These are phyloP conservation scores for Epirrhoe alternata DNA, from an alignment of 2,888 invertebrate genomes.

Conservation along the genomic window DNA sequence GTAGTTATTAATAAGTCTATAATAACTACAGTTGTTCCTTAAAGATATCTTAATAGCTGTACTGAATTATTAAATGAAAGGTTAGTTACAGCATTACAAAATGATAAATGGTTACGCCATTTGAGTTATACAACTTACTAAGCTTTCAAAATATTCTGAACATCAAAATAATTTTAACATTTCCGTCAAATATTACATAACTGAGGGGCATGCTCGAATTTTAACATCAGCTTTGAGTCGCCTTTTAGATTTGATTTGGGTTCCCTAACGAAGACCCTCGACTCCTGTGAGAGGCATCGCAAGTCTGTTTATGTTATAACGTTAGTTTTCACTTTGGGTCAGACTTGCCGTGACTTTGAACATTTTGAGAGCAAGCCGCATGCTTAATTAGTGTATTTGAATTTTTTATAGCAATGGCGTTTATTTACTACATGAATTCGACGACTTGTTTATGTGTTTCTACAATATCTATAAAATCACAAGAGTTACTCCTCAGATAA, in stretches of 20 bases:
- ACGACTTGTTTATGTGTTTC: too few relatives aligned
- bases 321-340: slow-evolving; percentile 51
- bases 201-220: slow-evolving; percentile 37
- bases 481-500: too few relatives aligned
- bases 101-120: background rate
- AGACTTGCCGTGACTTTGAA: slow-evolving; percentile 53
- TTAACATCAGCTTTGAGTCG: slow-evolving; percentile 38
- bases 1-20: too few relatives aligned
- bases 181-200: slow-evolving; percentile 32
- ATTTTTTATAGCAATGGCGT: background rate
- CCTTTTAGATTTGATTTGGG: slow-evolving; percentile 39
- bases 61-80: too few relatives aligned
- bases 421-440: background rate
- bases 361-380: slow-evolving; percentile 43
- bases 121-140: background rate
- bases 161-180: slow-evolving; percentile 2
- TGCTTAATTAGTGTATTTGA: slow-evolving; percentile 36
- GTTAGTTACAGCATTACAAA: too few relatives aligned
- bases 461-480: too few relatives aligned
- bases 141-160: background rate
- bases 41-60: too few relatives aligned
- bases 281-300: slow-evolving; percentile 32
- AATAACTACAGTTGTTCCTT: too few relatives aligned
- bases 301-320: slow-evolving; percentile 46
- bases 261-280: slow-evolving; percentile 43